Evolutionary conservation across 2,888 invertebrate species (phyloP).

Genomic region (Drosophila crucigera): DNA sequence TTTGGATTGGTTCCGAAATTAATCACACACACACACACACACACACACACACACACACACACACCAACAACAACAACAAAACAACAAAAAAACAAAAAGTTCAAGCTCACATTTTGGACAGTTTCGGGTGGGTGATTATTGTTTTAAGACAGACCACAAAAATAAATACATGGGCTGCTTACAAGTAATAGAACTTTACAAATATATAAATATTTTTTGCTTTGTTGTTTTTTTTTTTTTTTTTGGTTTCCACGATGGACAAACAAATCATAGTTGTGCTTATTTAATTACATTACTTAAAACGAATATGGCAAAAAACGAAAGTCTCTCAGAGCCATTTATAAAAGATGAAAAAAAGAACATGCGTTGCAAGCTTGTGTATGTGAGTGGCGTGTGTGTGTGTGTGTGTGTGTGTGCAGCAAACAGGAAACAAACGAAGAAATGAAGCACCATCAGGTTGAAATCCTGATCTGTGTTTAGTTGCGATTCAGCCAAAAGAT

Average conservation of each 20-base stretch:
- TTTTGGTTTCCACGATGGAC: slow-evolving; percentile 49
- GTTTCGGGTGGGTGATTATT: slow-evolving; percentile 4
- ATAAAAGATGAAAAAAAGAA: slow-evolving; percentile 33
- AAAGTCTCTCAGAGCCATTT: slow-evolving; percentile 53
- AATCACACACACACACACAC: slow-evolving; percentile 25
- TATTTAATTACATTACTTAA: slow-evolving; percentile 68
- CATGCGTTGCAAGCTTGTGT: slow-evolving; percentile 10
- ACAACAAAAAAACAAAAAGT: not conserved
- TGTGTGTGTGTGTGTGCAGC: slow-evolving; percentile 40
- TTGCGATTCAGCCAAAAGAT: slow-evolving; percentile 92
- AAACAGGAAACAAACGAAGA: slow-evolving; percentile 39
- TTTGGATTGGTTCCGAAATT: slow-evolving; percentile 38
- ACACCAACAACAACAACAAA: too few relatives aligned
- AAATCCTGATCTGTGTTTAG: slow-evolving; percentile 67
- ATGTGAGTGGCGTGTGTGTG: slow-evolving; percentile 19
- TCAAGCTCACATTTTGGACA: slow-evolving; percentile 3
- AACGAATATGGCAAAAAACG: slow-evolving; percentile 67
- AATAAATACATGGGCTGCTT: slow-evolving; percentile 5
- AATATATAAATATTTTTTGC: slow-evolving; percentile 27
- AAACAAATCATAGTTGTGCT: slow-evolving; percentile 59
- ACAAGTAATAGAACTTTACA: slow-evolving; percentile 10
- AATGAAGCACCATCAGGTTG: slow-evolving; percentile 48
- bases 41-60: too few relatives aligned
- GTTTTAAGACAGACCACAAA: not conserved
- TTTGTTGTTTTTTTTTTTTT: slow-evolving; percentile 7